Base-by-base conservation (phyloP, 2,888 invertebrate genomes). In the Monopis laevigella region DNA sequence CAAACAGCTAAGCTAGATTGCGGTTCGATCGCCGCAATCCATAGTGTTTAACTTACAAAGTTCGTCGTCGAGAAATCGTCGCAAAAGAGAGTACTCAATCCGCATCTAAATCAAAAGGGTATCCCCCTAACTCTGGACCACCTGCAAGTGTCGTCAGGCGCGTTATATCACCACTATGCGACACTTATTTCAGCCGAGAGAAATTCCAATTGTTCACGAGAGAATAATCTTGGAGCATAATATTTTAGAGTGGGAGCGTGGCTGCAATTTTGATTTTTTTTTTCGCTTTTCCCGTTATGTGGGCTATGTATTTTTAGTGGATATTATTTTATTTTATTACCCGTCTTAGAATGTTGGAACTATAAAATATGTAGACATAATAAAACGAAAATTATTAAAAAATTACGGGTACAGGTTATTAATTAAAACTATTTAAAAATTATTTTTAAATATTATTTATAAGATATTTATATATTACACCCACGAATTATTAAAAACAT, bases 141-240 rank as follows among this genome's bases (percentile, higher is more conserved):
- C 58, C 58, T 59, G 58, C 48, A 47, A 48, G 50, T 50, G 45
- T 28, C 42, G 36, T 43, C 39, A 46, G 46, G 53, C 54, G 52
- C 56, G 53, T 56, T 70, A 68, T 67, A 68, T 73, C 66, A 72
- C 57, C 59, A 59, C 63, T 65, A 63, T 65, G 63, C 61, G 72
- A 70, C 73, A 68, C 70, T 71, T 73, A 72, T 71, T 67, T 65
- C 65, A 67, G 64, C 51, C 60, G 48, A 47, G 57, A 52, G 60
- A n/a, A n/a, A 57, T 52, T 62, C 50, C 55, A 62, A 69, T 64
- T 56, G 64, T 63, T 51, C 65, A 65, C 65, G 44, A 58, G 61
- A 59, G 69, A 59, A 65, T 65, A 59, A 52, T 58, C 62, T 58
- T 58, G 55, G 52, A 58, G 56, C 19, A 43, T 46, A 18, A 36